Conservation (phyloP, 2,113 vertebrate genomes). For the Panthera uncia region DNA sequence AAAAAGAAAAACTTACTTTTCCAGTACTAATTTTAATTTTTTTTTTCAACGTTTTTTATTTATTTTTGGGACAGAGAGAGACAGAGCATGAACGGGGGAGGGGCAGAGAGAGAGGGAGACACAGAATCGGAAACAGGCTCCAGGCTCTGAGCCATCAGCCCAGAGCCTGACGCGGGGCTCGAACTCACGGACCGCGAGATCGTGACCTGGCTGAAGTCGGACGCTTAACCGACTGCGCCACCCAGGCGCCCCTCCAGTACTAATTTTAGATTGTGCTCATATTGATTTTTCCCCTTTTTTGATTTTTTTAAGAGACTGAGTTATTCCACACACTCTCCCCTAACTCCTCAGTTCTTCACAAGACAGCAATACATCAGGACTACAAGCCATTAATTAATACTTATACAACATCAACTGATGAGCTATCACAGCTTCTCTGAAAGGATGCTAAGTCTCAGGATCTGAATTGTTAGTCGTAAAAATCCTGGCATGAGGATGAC, state of each 20-base stretch:
- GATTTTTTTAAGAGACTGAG: background rate
- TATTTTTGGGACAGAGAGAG: too few relatives aligned
- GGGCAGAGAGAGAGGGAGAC: too few relatives aligned
- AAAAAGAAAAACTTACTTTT: background rate
- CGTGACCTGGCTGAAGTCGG: too few relatives aligned
- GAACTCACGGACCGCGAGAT: too few relatives aligned
- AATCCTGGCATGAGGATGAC: slow-evolving; percentile 41
- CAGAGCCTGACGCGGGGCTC: too few relatives aligned
- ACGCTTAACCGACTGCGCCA: too few relatives aligned
- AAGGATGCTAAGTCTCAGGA: background rate
- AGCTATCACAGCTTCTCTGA: background rate
- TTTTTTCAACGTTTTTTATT: too few relatives aligned
- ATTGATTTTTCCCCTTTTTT: slow-evolving; percentile 13
- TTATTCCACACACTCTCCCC: background rate
- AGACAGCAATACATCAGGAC: slow-evolving; percentile 14
- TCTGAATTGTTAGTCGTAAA: slow-evolving; percentile 49
- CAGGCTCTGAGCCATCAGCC: too few relatives aligned
- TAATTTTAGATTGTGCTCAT: background rate
- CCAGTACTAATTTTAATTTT: background rate
- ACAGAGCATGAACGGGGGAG: too few relatives aligned
- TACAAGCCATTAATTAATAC: slow-evolving; percentile 56
- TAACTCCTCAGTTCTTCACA: background rate
- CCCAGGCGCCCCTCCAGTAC: too few relatives aligned
- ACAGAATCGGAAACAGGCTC: too few relatives aligned
- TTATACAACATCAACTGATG: background rate